Conservation (phyloP, 2,888 invertebrate genomes). For the Schizotus pectinicornis region DNA sequence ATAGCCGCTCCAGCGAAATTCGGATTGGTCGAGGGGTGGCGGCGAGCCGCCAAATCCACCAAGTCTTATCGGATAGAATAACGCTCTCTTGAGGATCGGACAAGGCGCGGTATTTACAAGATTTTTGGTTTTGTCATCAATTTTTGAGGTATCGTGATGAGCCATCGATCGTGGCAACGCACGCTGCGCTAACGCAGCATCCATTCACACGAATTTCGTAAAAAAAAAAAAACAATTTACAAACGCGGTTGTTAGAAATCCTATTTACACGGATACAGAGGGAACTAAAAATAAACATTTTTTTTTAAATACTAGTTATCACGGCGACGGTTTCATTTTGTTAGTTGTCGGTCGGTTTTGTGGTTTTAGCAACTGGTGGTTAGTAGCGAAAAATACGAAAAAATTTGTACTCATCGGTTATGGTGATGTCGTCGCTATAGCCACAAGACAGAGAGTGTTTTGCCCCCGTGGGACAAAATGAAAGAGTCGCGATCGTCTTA, state of each 20-base stretch:
- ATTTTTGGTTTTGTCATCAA: slow-evolving; percentile 14
- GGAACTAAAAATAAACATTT: slow-evolving; percentile 32
- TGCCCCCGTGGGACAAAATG: slow-evolving; percentile 38
- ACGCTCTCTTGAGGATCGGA: slow-evolving; percentile 3
- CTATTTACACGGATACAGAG: slow-evolving; percentile 40
- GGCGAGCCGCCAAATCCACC: neutral
- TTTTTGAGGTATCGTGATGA: too few species aligned
- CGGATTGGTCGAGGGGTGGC: slow-evolving; percentile 29
- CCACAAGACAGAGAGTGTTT: slow-evolving; percentile 41
- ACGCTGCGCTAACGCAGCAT: neutral
- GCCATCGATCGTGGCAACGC: too few species aligned
- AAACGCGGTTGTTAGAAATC: slow-evolving; percentile 37
- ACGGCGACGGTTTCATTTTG: slow-evolving; percentile 33
- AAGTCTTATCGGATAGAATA: neutral
- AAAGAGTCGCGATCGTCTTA: slow-evolving; percentile 32
- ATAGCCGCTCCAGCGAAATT: slow-evolving; percentile 27
- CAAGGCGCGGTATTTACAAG: slow-evolving; percentile 13
- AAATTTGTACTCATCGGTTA: slow-evolving; percentile 32
- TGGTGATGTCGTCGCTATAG: slow-evolving; percentile 27
- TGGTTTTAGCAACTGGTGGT: slow-evolving; percentile 32
- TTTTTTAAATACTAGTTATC: slow-evolving; percentile 3
- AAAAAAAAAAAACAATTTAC: slow-evolving; percentile 12
- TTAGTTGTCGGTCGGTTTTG: slow-evolving; percentile 22
- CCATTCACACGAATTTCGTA: neutral
- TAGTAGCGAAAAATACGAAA: slow-evolving; percentile 16